A percentile compares a stretch with the other conserved stretches of the same genome.
Conservation (phyloP, 2,888 invertebrate species). For the Agrotis segetum region DNA sequence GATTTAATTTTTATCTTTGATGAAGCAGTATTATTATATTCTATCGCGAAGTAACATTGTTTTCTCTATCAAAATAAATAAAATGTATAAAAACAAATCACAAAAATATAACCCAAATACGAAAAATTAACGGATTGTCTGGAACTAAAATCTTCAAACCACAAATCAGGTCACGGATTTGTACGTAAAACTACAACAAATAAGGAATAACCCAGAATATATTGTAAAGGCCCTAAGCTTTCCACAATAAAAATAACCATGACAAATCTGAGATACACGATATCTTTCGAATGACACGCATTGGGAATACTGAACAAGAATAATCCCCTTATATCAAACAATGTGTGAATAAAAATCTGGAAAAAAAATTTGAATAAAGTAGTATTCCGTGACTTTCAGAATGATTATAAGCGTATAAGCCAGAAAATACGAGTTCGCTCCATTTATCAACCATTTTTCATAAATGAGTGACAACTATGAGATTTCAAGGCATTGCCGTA, state of each 20-base stretch:
- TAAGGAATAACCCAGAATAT: neutral
- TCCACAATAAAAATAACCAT: neutral
- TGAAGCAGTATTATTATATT: too few species aligned
- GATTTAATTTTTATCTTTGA: too few species aligned
- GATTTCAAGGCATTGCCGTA: neutral
- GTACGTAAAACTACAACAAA: neutral
- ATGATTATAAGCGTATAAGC: too few species aligned
- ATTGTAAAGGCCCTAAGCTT: neutral
- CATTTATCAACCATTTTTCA: constrained; percentile 9
- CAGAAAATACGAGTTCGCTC: constrained; percentile 9
- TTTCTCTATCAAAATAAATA: too few species aligned
- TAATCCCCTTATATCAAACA: neutral
- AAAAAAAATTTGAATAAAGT: too few species aligned
- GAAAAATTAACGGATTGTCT: neutral
- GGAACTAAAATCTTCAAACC: neutral
- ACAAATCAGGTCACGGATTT: constrained; percentile 6
- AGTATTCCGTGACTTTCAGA: constrained; percentile 4
- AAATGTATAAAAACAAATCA: too few species aligned
- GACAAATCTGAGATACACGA: neutral
- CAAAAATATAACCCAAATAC: too few species aligned
- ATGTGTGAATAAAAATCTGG: neutral
- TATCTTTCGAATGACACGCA: constrained; percentile 16
- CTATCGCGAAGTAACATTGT: too few species aligned
- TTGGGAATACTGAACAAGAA: constrained; percentile 6
- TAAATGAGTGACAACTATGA: neutral